phyloP scores from a whole-genome alignment of 2,888 invertebrate species.

The Diaphora mendica region DNA sequence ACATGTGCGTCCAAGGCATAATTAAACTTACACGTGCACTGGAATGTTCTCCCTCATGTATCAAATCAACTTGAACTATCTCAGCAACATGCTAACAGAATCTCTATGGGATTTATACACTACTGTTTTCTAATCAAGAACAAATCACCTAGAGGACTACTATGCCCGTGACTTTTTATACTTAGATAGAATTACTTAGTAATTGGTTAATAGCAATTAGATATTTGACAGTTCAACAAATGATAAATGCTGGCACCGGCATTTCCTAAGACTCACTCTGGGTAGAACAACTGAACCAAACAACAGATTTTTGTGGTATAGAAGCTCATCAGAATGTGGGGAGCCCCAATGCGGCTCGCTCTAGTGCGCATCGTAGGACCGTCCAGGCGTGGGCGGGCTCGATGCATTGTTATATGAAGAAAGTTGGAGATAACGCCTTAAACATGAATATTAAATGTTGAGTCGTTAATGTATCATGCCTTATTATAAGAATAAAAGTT shows the following conservation, averaged over 20 bases:
- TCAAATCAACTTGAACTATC: background rate
- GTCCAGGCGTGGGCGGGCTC: slow-evolving; percentile 30
- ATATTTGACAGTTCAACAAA: too few relatives aligned
- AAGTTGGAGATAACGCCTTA: slow-evolving; percentile 18
- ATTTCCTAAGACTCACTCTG: too few relatives aligned
- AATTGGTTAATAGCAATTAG: background rate
- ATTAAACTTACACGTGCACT: slow-evolving; percentile 18
- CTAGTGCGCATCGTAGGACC: background rate
- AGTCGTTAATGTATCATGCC: background rate
- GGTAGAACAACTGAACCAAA: background rate
- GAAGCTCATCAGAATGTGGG: background rate
- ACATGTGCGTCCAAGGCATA: slow-evolving; percentile 31
- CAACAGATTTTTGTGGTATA: background rate
- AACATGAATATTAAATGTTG: slow-evolving; percentile 4
- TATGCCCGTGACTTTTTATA: background rate
- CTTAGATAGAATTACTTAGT: background rate
- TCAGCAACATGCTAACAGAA: background rate
- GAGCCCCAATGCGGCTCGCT: background rate
- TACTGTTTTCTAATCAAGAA: background rate
- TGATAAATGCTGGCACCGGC: too few relatives aligned
- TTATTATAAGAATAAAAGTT: background rate
- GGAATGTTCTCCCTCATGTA: background rate
- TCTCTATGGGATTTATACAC: background rate
- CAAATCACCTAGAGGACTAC: background rate
- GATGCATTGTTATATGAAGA: slow-evolving; percentile 19